Evolutionary conservation across 2,113 vertebrate species (phyloP).

Genomic region (Empidonax alnorum): DNA sequence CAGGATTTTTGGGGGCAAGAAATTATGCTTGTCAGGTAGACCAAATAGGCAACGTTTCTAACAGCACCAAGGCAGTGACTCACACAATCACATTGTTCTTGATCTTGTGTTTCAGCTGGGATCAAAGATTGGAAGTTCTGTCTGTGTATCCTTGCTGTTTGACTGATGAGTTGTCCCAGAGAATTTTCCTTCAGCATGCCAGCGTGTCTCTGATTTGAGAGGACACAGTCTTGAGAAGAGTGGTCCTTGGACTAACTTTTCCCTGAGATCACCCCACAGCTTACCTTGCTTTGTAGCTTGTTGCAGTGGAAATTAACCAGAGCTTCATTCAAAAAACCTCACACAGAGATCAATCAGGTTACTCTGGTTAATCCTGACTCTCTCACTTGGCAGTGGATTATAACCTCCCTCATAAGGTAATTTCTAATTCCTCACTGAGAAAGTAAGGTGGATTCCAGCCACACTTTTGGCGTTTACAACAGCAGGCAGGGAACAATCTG

Average conservation of each 20-base stretch:
- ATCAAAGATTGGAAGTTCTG: not conserved
- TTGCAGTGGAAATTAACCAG: conserved; percentile 24
- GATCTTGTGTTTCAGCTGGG: not conserved
- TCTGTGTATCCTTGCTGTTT: not conserved
- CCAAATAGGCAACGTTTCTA: not conserved
- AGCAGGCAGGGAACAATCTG: not conserved
- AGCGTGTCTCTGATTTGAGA: not conserved
- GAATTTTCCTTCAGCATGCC: not conserved
- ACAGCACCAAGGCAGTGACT: not conserved
- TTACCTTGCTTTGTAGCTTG: not conserved
- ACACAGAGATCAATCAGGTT: conserved; percentile 59
- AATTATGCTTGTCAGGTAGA: not conserved
- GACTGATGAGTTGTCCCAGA: not conserved
- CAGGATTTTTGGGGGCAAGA: not conserved
- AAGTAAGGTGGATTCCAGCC: conserved; percentile 16
- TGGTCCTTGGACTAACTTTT: not conserved
- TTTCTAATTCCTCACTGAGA: not conserved
- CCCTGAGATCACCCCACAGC: not conserved
- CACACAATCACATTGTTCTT: not conserved
- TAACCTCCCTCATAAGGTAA: not conserved
- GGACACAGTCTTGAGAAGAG: not conserved
- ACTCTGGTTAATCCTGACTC: conserved; percentile 35
- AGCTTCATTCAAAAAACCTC: conserved; percentile 12
- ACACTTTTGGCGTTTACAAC: not conserved
- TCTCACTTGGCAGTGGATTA: conserved; percentile 37